Evolutionary conservation across 2,888 invertebrate genomes (phyloP).

Genomic region (Carcina quercana): DNA sequence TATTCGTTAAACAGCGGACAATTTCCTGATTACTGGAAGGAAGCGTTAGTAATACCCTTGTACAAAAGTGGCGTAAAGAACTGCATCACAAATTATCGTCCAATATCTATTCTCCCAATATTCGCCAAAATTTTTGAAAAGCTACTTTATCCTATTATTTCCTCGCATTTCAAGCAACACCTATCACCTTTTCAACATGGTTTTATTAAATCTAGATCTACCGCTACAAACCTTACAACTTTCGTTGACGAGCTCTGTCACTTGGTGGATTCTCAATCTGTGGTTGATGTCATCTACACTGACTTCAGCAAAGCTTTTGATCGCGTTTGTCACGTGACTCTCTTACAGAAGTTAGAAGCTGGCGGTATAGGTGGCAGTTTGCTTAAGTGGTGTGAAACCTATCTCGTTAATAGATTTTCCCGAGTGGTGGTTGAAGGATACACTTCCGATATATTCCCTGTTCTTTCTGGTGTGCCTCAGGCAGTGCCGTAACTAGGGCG

Average conservation of each 20-base stretch:
- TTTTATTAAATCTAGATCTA: neutral
- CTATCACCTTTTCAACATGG: neutral
- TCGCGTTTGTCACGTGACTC: neutral
- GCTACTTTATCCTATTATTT: neutral
- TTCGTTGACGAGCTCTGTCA: neutral
- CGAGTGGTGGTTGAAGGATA: neutral
- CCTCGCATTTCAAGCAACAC: neutral
- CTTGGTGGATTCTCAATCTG: neutral
- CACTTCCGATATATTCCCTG: neutral
- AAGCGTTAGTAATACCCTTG: neutral
- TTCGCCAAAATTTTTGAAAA: neutral
- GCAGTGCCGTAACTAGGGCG: constrained; percentile 1
- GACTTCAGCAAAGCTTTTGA: neutral
- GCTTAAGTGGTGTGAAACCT: neutral
- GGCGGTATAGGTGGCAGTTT: neutral
- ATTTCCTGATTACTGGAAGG: neutral
- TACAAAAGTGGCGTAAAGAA: neutral
- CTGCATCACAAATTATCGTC: neutral
- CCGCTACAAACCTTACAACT: neutral
- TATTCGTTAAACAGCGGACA: neutral
- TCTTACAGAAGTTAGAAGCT: neutral
- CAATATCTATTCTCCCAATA: neutral
- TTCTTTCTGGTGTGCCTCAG: neutral
- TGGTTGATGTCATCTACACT: neutral
- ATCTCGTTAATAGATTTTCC: neutral